phyloP scores from a whole-genome alignment of 2,797 vertebrate genomes.

The Eulemur rubriventer region DNA sequence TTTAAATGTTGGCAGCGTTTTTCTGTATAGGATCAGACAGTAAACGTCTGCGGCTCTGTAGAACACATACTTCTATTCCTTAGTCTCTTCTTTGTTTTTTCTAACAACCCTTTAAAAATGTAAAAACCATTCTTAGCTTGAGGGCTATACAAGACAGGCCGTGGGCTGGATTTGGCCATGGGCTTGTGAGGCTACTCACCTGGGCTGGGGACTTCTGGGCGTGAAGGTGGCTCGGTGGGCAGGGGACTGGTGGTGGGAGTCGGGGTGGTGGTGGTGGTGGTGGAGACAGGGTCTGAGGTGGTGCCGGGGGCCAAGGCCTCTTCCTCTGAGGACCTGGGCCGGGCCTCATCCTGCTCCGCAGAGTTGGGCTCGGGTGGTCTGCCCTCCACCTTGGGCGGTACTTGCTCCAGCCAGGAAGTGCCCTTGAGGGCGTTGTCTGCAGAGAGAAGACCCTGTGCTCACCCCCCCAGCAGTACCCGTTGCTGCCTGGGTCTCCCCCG shows the following conservation, averaged over 20 bases:
- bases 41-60: neutral
- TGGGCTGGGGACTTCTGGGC: slow-evolving; percentile 40
- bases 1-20: neutral
- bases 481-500: neutral
- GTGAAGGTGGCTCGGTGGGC: slow-evolving; percentile 66
- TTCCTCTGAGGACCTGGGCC: slow-evolving; percentile 46
- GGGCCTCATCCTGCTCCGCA: slow-evolving; percentile 66
- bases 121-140: neutral
- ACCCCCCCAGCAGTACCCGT: accelerated
- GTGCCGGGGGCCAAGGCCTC: neutral
- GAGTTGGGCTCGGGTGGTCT: slow-evolving; percentile 8
- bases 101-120: neutral
- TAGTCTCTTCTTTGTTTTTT: neutral
- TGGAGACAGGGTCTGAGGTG: slow-evolving; percentile 24
- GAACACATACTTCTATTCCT: neutral
- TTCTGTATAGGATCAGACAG: neutral
- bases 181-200: slow-evolving; percentile 48
- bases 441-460: neutral
- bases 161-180: neutral
- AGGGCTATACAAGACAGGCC: neutral
- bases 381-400: slow-evolving; percentile 84
- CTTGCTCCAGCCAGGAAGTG: slow-evolving; percentile 82
- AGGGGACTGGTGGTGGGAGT: slow-evolving; percentile 75
- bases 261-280: slow-evolving; percentile 53
- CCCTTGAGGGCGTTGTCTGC: slow-evolving; percentile 87